These are phyloP conservation scores for Potorous gilbertii DNA, from an alignment of 2,797 vertebrate species.

Conservation along the genomic window DNA sequence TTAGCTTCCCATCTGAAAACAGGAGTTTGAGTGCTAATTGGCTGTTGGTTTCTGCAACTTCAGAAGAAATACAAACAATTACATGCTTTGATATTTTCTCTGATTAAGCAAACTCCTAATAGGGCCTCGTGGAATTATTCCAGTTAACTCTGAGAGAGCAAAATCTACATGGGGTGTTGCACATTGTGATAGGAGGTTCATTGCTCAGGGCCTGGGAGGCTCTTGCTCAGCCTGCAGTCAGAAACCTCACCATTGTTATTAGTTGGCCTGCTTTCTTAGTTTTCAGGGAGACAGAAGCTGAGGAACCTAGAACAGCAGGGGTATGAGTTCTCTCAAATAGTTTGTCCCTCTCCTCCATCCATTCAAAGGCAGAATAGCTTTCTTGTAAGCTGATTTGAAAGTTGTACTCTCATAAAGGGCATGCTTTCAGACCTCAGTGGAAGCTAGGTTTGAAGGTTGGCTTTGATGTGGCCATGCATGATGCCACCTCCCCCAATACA, in stretches of 20 bases:
- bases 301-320: slow-evolving; percentile 60
- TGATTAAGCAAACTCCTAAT: slow-evolving; percentile 70
- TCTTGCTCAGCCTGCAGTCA: slow-evolving; percentile 48
- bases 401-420: slow-evolving; percentile 64
- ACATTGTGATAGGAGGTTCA: slow-evolving; percentile 43
- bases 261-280: background rate
- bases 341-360: slow-evolving; percentile 56
- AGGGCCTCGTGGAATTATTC: slow-evolving; percentile 73
- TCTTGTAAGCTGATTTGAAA: slow-evolving; percentile 70
- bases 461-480: slow-evolving; percentile 67
- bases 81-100: slow-evolving; percentile 76
- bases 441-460: slow-evolving; percentile 64
- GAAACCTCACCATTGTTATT: slow-evolving; percentile 23
- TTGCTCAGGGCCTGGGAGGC: slow-evolving; percentile 50
- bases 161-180: slow-evolving; percentile 45
- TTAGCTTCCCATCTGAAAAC: slow-evolving; percentile 75
- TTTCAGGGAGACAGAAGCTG: slow-evolving; percentile 35
- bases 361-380: slow-evolving; percentile 59
- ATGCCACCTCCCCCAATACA: too few relatives aligned
- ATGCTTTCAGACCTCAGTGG: slow-evolving; percentile 52
- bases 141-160: slow-evolving; percentile 66
- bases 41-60: slow-evolving; percentile 74
- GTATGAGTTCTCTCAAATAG: slow-evolving; percentile 21
- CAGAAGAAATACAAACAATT: slow-evolving; percentile 78
- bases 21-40: slow-evolving; percentile 75